A percentile compares a stretch with the other conserved stretches of the same genome.
These are phyloP conservation scores for Neelides sp. DNA, from an alignment of 1,140 invertebrate genomes.

Conservation along the genomic window DNA sequence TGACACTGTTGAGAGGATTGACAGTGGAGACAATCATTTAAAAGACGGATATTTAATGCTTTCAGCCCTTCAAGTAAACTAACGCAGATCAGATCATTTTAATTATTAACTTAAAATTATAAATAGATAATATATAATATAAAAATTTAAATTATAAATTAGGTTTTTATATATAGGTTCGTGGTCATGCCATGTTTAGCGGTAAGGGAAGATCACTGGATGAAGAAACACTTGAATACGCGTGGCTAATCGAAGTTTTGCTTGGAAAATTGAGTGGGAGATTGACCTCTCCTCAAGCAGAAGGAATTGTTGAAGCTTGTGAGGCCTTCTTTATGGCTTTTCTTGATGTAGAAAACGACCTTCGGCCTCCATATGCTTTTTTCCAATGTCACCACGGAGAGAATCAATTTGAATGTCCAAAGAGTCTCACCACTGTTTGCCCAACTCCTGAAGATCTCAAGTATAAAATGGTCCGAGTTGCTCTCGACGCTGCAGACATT, in stretches of 20 bases:
- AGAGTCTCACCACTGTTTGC: constrained; percentile 41
- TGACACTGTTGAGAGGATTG: constrained; percentile 52
- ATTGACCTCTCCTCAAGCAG: constrained; percentile 59
- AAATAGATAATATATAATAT: constrained; percentile 9
- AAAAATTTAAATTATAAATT: constrained; percentile 15
- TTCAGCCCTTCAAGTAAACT: constrained; percentile 64
- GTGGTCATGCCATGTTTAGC: constrained; percentile 96
- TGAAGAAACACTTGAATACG: constrained; percentile 91
- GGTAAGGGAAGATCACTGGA: constrained; percentile 74
- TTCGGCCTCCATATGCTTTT: constrained; percentile 57
- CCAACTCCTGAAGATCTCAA: constrained; percentile 82
- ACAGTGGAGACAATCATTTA: constrained; percentile 55
- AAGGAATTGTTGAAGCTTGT: constrained; percentile 69
- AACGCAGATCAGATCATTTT: not conserved
- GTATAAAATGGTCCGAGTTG: constrained; percentile 81
- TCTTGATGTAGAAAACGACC: constrained; percentile 74
- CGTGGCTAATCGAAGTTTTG: constrained; percentile 77
- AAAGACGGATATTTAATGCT: constrained; percentile 78
- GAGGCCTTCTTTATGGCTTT: constrained; percentile 79
- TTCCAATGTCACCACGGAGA: constrained; percentile 32
- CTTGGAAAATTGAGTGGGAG: constrained; percentile 68
- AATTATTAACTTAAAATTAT: too few relatives aligned
- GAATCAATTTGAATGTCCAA: constrained; percentile 28
- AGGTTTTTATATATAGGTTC: constrained; percentile 44
- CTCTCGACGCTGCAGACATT: constrained; percentile 80